Conservation (phyloP, 2,797 vertebrate genomes). For the Phalanger gymnotis region DNA sequence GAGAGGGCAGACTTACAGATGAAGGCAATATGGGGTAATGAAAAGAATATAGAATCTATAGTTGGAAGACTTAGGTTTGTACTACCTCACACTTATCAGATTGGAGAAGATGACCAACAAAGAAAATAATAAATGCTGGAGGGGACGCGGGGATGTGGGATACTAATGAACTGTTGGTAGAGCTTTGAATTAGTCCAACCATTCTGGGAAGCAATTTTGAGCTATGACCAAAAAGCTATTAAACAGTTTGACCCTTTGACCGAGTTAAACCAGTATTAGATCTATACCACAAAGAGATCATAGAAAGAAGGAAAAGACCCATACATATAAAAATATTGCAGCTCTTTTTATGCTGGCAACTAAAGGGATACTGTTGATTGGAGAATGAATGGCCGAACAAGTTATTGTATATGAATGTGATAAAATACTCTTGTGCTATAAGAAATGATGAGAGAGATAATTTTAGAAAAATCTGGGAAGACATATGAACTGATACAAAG, state of each 20-base stretch:
- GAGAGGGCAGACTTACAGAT: too few species aligned
- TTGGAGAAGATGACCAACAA: not conserved
- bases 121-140: not conserved
- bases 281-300: not conserved
- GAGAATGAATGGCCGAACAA: not conserved
- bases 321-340: not conserved
- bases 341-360: not conserved
- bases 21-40: too few species aligned
- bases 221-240: not conserved
- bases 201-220: not conserved
- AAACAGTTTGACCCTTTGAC: not conserved
- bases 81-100: too few species aligned
- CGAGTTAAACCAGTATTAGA: not conserved
- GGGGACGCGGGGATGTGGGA: too few species aligned
- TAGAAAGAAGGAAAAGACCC: not conserved
- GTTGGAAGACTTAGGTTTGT: too few species aligned
- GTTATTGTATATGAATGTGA: not conserved
- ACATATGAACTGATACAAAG: not conserved
- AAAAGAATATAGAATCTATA: too few species aligned
- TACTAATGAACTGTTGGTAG: too few species aligned
- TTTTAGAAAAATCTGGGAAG: not conserved
- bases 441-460: not conserved
- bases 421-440: not conserved
- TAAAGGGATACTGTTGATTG: not conserved
- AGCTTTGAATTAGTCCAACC: not conserved